Conservation (phyloP, 2,888 invertebrate species). For the Drosophila vallismaia region DNA sequence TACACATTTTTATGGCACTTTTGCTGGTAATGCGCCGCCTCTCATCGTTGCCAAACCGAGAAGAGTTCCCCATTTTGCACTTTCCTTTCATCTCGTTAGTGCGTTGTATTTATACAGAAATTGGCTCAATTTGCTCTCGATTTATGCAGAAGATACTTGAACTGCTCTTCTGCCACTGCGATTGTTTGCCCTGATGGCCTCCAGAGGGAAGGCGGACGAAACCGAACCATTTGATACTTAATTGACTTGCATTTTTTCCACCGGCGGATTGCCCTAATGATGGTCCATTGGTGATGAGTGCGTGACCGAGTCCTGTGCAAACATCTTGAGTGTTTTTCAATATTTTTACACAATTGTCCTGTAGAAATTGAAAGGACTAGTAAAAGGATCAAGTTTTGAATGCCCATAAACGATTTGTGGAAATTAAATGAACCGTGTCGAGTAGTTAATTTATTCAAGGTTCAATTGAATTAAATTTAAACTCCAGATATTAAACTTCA, state of each 20-base stretch:
- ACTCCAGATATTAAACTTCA: too few relatives aligned
- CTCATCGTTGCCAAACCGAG: conserved; percentile 40
- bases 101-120: conserved; percentile 72
- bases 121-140: conserved; percentile 79
- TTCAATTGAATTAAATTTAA: too few relatives aligned
- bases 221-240: conserved; percentile 76
- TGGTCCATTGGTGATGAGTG: conserved; percentile 41
- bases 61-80: conserved; percentile 8
- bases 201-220: conserved; percentile 9
- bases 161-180: conserved; percentile 56
- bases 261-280: conserved; percentile 54
- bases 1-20: conserved; percentile 79
- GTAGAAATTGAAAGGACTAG: too few relatives aligned
- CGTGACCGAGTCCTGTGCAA: conserved; percentile 21
- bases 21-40: conserved; percentile 65
- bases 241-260: conserved; percentile 75
- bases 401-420: too few relatives aligned
- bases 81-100: conserved; percentile 68
- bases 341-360: too few relatives aligned
- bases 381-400: too few relatives aligned
- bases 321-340: background rate
- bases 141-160: conserved; percentile 75
- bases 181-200: conserved; percentile 72
- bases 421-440: too few relatives aligned
- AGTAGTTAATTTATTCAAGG: too few relatives aligned